These are phyloP conservation scores for Isoperla grammatica DNA, from an alignment of 2,888 invertebrate species.

Conservation along the genomic window DNA sequence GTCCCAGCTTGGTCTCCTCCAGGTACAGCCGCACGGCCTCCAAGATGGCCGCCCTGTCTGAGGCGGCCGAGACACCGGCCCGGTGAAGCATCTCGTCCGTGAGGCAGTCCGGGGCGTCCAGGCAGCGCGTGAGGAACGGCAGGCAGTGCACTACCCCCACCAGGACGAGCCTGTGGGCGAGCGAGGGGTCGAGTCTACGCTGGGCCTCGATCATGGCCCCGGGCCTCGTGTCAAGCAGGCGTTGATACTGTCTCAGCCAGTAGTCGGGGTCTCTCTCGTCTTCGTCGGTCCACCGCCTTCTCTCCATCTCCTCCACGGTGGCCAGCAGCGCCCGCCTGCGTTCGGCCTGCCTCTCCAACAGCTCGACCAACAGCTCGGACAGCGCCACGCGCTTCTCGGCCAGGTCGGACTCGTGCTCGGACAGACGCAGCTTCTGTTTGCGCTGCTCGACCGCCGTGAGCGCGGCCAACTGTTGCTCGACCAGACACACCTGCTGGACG, in stretches of 20 bases:
- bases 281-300: slow-evolving; percentile 40
- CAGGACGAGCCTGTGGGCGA: slow-evolving; percentile 63
- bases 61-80: slow-evolving; percentile 51
- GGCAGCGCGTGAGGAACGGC: slow-evolving; percentile 62
- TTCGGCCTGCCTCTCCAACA: slow-evolving; percentile 61
- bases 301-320: slow-evolving; percentile 67
- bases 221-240: slow-evolving; percentile 70
- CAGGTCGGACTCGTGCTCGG: slow-evolving; percentile 51
- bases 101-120: slow-evolving; percentile 49
- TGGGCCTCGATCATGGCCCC: slow-evolving; percentile 56
- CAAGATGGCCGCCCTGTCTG: slow-evolving; percentile 57
- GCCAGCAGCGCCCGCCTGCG: slow-evolving; percentile 60
- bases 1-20: slow-evolving; percentile 12
- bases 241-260: slow-evolving; percentile 78
- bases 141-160: slow-evolving; percentile 70
- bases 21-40: slow-evolving; percentile 52
- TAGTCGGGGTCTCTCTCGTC: slow-evolving; percentile 45
- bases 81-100: slow-evolving; percentile 24
- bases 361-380: slow-evolving; percentile 59
- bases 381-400: slow-evolving; percentile 43
- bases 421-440: slow-evolving; percentile 58
- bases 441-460: slow-evolving; percentile 69
- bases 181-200: slow-evolving; percentile 56
- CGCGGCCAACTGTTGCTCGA: slow-evolving; percentile 64
- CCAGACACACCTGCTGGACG: slow-evolving; percentile 63